phyloP scores from a whole-genome alignment of 2,113 vertebrate genomes.

The Bufo gargarizans region DNA sequence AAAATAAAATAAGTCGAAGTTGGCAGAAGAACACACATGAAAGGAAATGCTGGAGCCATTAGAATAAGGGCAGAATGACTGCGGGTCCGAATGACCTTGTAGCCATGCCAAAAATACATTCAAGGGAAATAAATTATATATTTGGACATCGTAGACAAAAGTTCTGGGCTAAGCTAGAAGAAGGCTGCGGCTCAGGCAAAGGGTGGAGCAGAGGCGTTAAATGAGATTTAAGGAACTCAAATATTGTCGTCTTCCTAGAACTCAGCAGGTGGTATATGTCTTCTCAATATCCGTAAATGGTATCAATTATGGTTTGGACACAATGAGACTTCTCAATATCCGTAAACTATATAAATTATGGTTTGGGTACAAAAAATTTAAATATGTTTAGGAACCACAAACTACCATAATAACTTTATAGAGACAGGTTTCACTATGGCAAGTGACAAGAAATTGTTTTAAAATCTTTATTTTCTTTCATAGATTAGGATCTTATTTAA shows the following conservation, averaged over 20 bases:
- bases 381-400: not conserved
- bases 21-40: conserved; percentile 51
- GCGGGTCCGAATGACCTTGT: conserved; percentile 43
- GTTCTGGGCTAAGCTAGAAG: conserved; percentile 17
- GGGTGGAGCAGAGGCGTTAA: not conserved
- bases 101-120: conserved; percentile 23
- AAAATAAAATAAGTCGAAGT: conserved; percentile 18
- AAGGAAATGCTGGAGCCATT: conserved; percentile 32
- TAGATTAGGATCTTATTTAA: not conserved
- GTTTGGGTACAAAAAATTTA: conserved; percentile 13
- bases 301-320: not conserved
- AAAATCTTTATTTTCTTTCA: too few relatives aligned
- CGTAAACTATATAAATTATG: too few relatives aligned
- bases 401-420: not conserved
- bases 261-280: conserved; percentile 33
- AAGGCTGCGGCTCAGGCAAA: not conserved
- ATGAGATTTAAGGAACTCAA: conserved; percentile 7
- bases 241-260: conserved; percentile 42
- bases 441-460: not conserved
- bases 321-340: too few relatives aligned
- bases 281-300: conserved; percentile 3
- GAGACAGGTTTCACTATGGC: not conserved
- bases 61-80: conserved; percentile 44
- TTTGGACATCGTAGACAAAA: conserved; percentile 24
- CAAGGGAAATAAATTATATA: conserved; percentile 36